These are phyloP conservation scores for Holothuria scabra DNA, from an alignment of 53 echinoderm and acorn worm species.

Conservation along the genomic window DNA sequence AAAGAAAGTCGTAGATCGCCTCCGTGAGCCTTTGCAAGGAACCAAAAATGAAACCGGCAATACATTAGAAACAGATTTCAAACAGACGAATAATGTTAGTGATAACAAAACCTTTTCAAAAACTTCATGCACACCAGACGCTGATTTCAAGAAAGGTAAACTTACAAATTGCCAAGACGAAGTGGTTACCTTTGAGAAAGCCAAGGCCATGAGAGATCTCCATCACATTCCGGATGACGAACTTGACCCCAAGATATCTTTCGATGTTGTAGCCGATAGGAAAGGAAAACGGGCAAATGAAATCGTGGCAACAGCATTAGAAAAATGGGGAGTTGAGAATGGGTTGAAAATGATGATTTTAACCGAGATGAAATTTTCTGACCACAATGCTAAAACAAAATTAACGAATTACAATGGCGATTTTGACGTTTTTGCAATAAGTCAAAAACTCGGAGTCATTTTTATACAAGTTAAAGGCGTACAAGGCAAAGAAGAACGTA, in stretches of 20 bases:
- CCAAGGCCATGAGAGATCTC: background rate
- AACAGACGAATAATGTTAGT: no score
- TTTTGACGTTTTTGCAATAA: slow-evolving; percentile 32
- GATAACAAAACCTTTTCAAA: no score
- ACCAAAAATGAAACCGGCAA: no score
- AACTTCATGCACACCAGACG: no score
- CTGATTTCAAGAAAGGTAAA: no score
- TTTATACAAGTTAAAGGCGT: slow-evolving; percentile 36
- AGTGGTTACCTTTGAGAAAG: background rate
- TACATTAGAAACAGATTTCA: no score
- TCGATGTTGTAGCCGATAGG: slow-evolving; percentile 3
- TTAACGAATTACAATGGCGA: slow-evolving; percentile 31
- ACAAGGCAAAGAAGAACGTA: background rate
- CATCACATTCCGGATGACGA: slow-evolving; percentile 30
- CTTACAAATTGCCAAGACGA: no score
- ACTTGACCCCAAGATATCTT: background rate
- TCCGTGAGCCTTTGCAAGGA: no score
- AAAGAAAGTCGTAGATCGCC: background rate
- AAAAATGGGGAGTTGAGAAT: slow-evolving; percentile 13
- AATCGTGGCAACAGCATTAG: background rate
- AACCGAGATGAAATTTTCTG: slow-evolving; percentile 8
- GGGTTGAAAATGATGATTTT: slow-evolving; percentile 25
- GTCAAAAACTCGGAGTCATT: background rate
- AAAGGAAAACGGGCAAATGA: slow-evolving; percentile 34
- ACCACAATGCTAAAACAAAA: background rate